Evolutionary conservation across 2,888 invertebrate genomes (phyloP).

Genomic region (Vandiemenella viatica): DNA sequence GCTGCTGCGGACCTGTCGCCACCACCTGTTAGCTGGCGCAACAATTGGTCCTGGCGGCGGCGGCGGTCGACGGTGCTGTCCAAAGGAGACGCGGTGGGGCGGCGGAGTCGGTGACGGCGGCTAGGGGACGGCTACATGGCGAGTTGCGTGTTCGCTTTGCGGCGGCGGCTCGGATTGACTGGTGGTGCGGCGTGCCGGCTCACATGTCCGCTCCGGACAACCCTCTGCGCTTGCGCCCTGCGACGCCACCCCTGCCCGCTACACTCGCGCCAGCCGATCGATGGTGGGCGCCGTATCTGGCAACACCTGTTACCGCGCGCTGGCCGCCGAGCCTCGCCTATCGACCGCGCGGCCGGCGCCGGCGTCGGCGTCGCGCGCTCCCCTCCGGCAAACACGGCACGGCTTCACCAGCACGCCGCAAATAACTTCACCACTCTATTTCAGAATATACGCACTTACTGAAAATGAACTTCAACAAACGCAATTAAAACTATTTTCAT

Average conservation of each 20-base stretch:
- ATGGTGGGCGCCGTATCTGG: constrained; percentile 10
- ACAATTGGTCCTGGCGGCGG: background rate
- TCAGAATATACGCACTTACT: too few species aligned
- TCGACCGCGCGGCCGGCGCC: constrained; percentile 8
- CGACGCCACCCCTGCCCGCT: constrained; percentile 1
- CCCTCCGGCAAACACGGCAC: background rate
- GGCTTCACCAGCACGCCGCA: too few species aligned
- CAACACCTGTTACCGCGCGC: constrained; percentile 15
- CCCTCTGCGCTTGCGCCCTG: background rate
- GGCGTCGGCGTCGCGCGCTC: too few species aligned
- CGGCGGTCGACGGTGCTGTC: background rate
- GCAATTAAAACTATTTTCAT: too few species aligned
- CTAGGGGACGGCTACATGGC: constrained; percentile 1
- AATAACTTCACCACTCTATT: too few species aligned
- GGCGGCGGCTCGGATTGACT: too few species aligned
- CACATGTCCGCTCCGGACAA: constrained; percentile 2
- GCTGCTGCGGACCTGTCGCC: too few species aligned
- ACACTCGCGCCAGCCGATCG: constrained; percentile 11
- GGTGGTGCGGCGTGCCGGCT: background rate
- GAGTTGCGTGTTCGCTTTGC: constrained; percentile 6
- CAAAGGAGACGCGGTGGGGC: background rate
- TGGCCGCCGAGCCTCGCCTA: constrained; percentile 6
- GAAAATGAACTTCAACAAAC: too few species aligned
- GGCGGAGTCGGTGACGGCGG: constrained; percentile 1
- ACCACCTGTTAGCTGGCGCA: background rate